phyloP scores from a whole-genome alignment of 2,888 invertebrate genomes.

The Caenorhabditis sp. region DNA sequence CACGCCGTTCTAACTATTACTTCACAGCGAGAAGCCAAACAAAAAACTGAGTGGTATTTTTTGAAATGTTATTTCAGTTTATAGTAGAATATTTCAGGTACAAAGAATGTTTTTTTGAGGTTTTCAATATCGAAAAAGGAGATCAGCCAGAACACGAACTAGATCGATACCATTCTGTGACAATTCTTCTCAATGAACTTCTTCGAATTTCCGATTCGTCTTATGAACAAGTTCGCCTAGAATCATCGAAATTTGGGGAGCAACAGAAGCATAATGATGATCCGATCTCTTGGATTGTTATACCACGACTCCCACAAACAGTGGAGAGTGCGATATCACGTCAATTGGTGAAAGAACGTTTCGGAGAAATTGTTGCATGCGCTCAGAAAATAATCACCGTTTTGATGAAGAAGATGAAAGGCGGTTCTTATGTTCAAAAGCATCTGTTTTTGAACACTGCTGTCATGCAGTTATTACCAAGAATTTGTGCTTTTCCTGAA shows the following conservation, averaged over 20 bases:
- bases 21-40: conserved; percentile 92
- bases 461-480: conserved; percentile 85
- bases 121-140: conserved; percentile 74
- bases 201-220: conserved; percentile 76
- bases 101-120: conserved; percentile 90
- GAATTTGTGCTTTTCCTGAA: conserved; percentile 42
- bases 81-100: background rate
- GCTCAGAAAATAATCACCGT: conserved; percentile 15
- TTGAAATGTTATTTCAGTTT: background rate
- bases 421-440: background rate
- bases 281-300: conserved; percentile 59
- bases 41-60: conserved; percentile 83
- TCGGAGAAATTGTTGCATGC: conserved; percentile 75
- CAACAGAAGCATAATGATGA: conserved; percentile 32
- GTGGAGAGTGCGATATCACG: conserved; percentile 88
- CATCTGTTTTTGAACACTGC: conserved; percentile 79
- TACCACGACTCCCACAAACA: conserved; percentile 73
- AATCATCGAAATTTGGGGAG: conserved; percentile 26
- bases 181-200: conserved; percentile 80
- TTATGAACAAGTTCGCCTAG: conserved; percentile 56
- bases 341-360: conserved; percentile 83
- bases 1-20: conserved; percentile 92
- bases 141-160: conserved; percentile 13
- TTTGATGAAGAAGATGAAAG: background rate
- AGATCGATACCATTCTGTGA: conserved; percentile 35